Evolutionary conservation across 2,113 vertebrate species (phyloP).

Genomic region (Tetrax tetrax): DNA sequence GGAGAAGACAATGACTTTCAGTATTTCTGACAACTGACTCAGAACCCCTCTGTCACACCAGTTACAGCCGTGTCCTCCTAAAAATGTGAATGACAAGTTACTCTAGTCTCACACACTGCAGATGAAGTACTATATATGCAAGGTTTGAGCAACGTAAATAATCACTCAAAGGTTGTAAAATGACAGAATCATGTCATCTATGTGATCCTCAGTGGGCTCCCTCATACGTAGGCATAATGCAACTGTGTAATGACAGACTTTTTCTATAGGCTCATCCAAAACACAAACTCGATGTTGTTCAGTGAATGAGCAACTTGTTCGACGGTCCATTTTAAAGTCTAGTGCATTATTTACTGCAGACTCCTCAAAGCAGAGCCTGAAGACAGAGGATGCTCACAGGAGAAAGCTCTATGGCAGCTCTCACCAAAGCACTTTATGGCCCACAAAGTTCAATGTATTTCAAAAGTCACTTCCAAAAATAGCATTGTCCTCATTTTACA

Average conservation of each 20-base stretch:
- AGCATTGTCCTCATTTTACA: neutral
- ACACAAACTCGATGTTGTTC: neutral
- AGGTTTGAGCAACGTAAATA: neutral
- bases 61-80: neutral
- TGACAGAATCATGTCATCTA: neutral
- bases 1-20: neutral
- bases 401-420: neutral
- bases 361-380: neutral
- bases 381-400: neutral
- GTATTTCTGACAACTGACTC: neutral
- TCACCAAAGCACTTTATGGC: neutral
- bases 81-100: neutral
- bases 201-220: neutral
- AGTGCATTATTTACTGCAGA: neutral
- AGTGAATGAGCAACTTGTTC: neutral
- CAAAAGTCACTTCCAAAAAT: neutral
- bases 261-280: neutral
- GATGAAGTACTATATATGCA: neutral
- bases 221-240: accelerated
- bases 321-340: neutral
- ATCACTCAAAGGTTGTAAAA: neutral
- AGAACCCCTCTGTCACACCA: neutral
- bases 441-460: neutral
- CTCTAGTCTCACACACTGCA: no score
- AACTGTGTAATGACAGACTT: neutral